Evolutionary conservation across 2,113 vertebrate species (phyloP).

Genomic region (Otolemur garnettii): DNA sequence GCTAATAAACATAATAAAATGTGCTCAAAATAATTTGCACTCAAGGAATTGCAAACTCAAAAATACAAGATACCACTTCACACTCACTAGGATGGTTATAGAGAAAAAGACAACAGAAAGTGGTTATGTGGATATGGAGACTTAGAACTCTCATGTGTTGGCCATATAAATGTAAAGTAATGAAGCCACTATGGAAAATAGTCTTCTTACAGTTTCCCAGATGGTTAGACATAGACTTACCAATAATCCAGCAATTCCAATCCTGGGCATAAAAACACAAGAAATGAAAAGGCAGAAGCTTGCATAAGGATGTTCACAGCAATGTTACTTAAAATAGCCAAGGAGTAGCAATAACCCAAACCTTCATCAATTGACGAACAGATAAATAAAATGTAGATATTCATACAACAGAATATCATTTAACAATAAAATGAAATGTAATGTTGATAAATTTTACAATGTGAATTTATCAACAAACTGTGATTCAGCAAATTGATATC

Average conservation of each 20-base stretch:
- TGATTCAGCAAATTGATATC: too few species aligned
- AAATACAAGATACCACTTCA: neutral
- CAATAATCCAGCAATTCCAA: neutral
- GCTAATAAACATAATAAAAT: neutral
- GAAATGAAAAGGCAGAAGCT: neutral
- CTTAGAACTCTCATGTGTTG: too few species aligned
- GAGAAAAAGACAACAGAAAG: neutral
- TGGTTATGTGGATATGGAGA: too few species aligned
- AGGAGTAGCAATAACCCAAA: neutral
- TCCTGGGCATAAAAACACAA: neutral
- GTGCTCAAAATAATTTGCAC: too few species aligned
- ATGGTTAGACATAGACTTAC: neutral
- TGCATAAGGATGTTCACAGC: neutral
- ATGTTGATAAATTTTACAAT: neutral
- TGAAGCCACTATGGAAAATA: too few species aligned
- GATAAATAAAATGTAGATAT: neutral
- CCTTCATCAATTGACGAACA: neutral
- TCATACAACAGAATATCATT: neutral
- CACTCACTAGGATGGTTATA: neutral
- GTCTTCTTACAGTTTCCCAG: neutral
- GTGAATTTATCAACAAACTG: neutral
- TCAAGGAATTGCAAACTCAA: neutral
- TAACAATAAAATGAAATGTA: neutral
- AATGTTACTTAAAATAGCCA: neutral
- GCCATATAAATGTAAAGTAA: neutral